These are phyloP conservation scores for Endomychus coccineus DNA, from an alignment of 2,888 invertebrate genomes.

Conservation along the genomic window DNA sequence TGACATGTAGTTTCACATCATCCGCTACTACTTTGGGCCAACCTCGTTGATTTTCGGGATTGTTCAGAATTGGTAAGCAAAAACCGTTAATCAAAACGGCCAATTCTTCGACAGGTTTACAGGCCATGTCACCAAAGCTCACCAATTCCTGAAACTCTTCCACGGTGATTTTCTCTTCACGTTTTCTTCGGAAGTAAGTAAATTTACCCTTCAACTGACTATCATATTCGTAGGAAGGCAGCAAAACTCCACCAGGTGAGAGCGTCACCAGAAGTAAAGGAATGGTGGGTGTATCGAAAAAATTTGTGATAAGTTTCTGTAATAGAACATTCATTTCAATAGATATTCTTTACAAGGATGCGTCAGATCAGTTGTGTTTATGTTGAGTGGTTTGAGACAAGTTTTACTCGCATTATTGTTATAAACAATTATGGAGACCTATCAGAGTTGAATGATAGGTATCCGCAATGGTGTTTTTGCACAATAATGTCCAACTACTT, in stretches of 20 bases:
- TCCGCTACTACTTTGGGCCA: slow-evolving; percentile 68
- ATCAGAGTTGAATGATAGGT: too few relatives aligned
- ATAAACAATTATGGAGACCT: too few relatives aligned
- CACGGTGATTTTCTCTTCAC: slow-evolving; percentile 53
- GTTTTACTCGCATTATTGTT: too few relatives aligned
- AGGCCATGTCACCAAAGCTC: slow-evolving; percentile 64
- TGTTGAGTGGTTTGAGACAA: too few relatives aligned
- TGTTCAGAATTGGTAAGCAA: slow-evolving; percentile 64
- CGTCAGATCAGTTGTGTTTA: too few relatives aligned
- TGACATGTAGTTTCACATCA: slow-evolving; percentile 63
- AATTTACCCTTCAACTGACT: slow-evolving; percentile 56
- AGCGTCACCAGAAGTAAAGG: slow-evolving; percentile 55
- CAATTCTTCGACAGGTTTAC: slow-evolving; percentile 63
- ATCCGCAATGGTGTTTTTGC: too few relatives aligned
- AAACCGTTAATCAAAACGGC: slow-evolving; percentile 63
- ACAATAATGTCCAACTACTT: too few relatives aligned
- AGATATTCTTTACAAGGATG: too few relatives aligned
- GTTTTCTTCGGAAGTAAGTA: slow-evolving; percentile 68
- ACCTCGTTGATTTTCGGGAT: slow-evolving; percentile 59
- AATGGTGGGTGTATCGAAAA: slow-evolving; percentile 45
- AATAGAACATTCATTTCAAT: too few relatives aligned
- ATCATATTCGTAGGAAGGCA: slow-evolving; percentile 57
- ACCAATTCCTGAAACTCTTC: slow-evolving; percentile 50
- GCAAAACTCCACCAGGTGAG: slow-evolving; percentile 55
- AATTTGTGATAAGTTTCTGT: slow-evolving; percentile 49